Conservation (phyloP, 2,113 vertebrate species). For the Panthera tigris region DNA sequence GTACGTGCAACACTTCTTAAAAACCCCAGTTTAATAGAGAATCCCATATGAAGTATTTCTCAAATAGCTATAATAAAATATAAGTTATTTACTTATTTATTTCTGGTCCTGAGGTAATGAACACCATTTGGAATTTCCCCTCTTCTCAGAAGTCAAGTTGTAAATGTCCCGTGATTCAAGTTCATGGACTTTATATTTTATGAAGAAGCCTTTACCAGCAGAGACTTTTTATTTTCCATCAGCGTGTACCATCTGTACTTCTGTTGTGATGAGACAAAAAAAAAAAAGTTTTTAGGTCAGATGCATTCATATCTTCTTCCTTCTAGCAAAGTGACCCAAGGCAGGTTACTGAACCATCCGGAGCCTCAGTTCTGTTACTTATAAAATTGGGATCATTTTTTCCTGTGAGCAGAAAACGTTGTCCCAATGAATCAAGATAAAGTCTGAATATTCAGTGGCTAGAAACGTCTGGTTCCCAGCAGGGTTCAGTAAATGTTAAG, state of each 20-base stretch:
- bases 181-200: neutral
- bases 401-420: neutral
- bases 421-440: neutral
- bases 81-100: neutral
- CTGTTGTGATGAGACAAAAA: fast-evolving
- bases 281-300: neutral
- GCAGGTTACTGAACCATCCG: neutral
- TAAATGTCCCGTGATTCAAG: neutral
- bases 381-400: neutral
- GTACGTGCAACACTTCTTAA: neutral
- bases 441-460: neutral
- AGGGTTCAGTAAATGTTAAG: neutral
- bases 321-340: neutral
- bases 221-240: neutral
- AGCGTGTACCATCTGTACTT: neutral
- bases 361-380: neutral
- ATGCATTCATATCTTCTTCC: neutral
- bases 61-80: neutral
- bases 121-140: neutral
- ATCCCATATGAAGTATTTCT: neutral
- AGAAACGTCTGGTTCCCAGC: neutral
- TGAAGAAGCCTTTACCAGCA: neutral
- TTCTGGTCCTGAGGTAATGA: neutral
- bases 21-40: neutral
- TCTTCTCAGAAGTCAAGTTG: neutral